Evolutionary conservation across 2,888 invertebrate species (phyloP).

Genomic region (Formica aserva): DNA sequence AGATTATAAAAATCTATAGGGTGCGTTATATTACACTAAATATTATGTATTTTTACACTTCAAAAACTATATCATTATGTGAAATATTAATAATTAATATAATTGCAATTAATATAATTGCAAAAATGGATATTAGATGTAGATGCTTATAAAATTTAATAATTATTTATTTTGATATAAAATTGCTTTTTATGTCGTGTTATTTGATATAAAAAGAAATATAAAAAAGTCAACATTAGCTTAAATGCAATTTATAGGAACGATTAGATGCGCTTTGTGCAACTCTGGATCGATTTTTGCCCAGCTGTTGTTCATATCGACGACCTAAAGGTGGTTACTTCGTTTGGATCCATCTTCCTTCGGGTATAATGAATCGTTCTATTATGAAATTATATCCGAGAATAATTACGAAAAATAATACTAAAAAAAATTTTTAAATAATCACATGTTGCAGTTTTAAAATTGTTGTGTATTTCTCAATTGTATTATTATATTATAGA

Average conservation of each 20-base stretch:
- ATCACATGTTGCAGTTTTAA: neutral
- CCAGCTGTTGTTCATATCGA: constrained; percentile 84
- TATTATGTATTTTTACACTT: neutral
- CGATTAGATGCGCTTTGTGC: constrained; percentile 85
- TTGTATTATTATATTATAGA: constrained; percentile 5
- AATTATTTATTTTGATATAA: constrained; percentile 12
- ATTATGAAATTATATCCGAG: neutral
- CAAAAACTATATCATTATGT: neutral
- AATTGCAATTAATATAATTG: neutral
- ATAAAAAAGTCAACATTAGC: neutral
- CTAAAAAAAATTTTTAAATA: neutral
- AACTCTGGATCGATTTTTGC: constrained; percentile 85
- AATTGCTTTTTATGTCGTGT: neutral
- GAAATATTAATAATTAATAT: neutral
- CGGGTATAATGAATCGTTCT: constrained; percentile 70
- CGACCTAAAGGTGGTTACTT: constrained; percentile 88
- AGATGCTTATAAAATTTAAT: neutral
- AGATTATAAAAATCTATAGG: constrained; percentile 84
- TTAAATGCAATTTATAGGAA: constrained; percentile 76
- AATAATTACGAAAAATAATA: constrained; percentile 24
- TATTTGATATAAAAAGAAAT: constrained; percentile 16
- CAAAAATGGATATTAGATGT: neutral
- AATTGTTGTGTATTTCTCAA: neutral
- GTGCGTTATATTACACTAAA: constrained; percentile 60
- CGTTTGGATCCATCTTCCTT: constrained; percentile 88